phyloP scores from a whole-genome alignment of 2,888 invertebrate species.

The Cordilura impudica region DNA sequence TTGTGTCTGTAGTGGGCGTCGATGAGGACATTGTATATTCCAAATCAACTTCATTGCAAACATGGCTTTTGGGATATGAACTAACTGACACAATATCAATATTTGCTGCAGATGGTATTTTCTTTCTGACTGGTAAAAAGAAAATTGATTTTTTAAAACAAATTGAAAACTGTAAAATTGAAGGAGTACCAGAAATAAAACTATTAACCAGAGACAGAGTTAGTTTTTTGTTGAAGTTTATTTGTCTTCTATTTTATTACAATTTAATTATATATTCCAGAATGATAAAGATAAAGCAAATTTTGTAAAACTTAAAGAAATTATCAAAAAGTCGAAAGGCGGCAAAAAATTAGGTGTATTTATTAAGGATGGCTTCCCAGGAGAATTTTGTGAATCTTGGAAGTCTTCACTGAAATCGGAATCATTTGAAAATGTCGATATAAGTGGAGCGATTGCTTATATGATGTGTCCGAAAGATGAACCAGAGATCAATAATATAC shows the following conservation, averaged over 20 bases:
- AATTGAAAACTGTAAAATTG: slow-evolving; percentile 90
- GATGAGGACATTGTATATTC: slow-evolving; percentile 98
- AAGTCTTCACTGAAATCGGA: slow-evolving; percentile 86
- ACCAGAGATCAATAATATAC: slow-evolving; percentile 90
- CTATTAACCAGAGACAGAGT: slow-evolving; percentile 94
- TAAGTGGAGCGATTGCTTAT: slow-evolving; percentile 90
- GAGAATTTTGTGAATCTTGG: slow-evolving; percentile 96
- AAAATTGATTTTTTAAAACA: slow-evolving; percentile 97
- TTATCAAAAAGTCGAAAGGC: slow-evolving; percentile 91
- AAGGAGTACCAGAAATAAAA: slow-evolving; percentile 90
- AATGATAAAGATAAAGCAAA: slow-evolving; percentile 95
- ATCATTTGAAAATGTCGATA: slow-evolving; percentile 91
- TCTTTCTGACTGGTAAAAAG: slow-evolving; percentile 97
- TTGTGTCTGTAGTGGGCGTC: slow-evolving; percentile 93
- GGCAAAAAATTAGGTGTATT: slow-evolving; percentile 95
- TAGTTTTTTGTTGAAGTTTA: slow-evolving; percentile 72
- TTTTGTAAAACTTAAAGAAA: slow-evolving; percentile 86
- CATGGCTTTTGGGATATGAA: slow-evolving; percentile 98
- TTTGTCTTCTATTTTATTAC: background rate
- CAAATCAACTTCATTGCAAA: slow-evolving; percentile 97
- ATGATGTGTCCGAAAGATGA: slow-evolving; percentile 98
- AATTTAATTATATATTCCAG: slow-evolving; percentile 77
- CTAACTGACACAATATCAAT: slow-evolving; percentile 97
- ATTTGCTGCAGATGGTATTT: slow-evolving; percentile 89
- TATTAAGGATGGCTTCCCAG: slow-evolving; percentile 94